A percentile compares a stretch with the other conserved stretches of the same genome.
Evolutionary conservation across 2,797 vertebrate genomes (phyloP).

Genomic region (Somateria mollissima): DNA sequence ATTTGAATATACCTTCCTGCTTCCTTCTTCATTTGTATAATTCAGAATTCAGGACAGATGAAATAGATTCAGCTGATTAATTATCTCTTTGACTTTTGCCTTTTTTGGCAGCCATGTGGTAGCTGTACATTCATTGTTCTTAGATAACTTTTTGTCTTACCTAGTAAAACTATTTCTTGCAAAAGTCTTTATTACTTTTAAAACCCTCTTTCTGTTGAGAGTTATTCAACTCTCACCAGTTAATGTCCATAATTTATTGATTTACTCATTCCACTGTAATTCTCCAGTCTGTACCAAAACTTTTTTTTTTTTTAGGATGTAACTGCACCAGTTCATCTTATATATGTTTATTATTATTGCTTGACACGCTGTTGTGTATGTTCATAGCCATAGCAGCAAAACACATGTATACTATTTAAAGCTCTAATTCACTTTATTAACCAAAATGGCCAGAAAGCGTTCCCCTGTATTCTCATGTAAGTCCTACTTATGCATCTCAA

Average conservation of each 20-base stretch:
- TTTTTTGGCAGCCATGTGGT: background rate
- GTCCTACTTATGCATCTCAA: background rate
- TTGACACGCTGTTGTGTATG: background rate
- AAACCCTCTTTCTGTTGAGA: background rate
- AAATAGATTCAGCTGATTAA: background rate
- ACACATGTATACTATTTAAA: background rate
- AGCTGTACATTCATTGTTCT: background rate
- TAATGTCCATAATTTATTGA: background rate
- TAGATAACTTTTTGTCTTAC: background rate
- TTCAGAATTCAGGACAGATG: background rate
- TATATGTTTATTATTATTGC: background rate
- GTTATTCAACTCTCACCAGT: background rate
- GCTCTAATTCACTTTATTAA: background rate
- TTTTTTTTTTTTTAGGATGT: background rate
- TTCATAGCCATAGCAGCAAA: background rate
- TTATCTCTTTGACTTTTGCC: background rate
- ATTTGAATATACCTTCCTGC: background rate
- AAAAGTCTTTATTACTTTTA: constrained; percentile 1
- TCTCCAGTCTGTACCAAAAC: background rate
- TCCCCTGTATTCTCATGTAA: background rate
- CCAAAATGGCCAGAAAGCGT: background rate
- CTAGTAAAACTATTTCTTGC: background rate
- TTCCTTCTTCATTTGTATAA: background rate
- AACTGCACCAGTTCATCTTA: background rate
- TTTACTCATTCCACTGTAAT: background rate